Base-by-base conservation (phyloP, 2,888 invertebrate genomes). In the Siphlonurus alternatus region DNA sequence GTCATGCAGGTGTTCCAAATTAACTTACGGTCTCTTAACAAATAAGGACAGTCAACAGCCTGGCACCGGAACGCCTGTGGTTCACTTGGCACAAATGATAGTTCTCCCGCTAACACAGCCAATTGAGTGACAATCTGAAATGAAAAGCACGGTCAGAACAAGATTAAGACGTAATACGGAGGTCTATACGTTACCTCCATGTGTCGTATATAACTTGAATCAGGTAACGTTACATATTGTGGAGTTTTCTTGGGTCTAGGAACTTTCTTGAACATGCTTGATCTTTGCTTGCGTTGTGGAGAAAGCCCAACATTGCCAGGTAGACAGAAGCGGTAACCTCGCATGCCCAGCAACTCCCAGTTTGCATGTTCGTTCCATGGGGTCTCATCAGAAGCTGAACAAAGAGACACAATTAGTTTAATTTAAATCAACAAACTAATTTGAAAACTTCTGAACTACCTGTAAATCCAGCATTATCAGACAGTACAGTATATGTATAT, bases 321-420 rank as follows among this genome's bases (percentile, higher is more conserved):
- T 66, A 88, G 75, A 69, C 84, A 85, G 71, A 88, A 83, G 38
- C 87, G 79, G 72, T 83, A 84, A 24, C 85, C 85, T 64, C 78
- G 77, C 0, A 82, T 81, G 15, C 83, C 82, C 20, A 87, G 74
- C 24, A 86, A 72, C 70, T 87, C 87, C 80, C 86, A 83, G 71
- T 85, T 83, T 2, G 84, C 56, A 3, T 10, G 56, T 5, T 56
- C 56, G 20, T 56, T 22, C 19, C 22, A 56, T 22, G 7, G 56
- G 5, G 7, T 56, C 7, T 56, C 22, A 7, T 56, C 22, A 18
- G n/a, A 7, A 56, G 7, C 56, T 22, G 7, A 38, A n/a, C 53
- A 15, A n/a, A n/a, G n/a, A n/a, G n/a, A n/a, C n/a, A n/a, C n/a
- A n/a, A n/a, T n/a, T n/a, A n/a, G n/a, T n/a, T n/a, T n/a, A n/a